These are phyloP conservation scores for Cephalopachus bancanus DNA, from an alignment of 2,797 vertebrate species.

Conservation along the genomic window DNA sequence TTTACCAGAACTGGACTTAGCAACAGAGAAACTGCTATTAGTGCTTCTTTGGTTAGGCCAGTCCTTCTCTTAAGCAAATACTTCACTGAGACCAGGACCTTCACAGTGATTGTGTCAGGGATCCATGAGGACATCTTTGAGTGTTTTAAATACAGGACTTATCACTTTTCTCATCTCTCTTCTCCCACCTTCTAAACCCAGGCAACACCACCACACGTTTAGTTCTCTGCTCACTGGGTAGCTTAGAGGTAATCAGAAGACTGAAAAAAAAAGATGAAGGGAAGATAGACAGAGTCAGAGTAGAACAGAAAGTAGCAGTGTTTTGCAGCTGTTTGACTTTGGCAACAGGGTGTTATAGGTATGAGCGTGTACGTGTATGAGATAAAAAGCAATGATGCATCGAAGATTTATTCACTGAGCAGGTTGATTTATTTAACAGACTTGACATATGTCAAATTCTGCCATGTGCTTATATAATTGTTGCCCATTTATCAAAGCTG, in stretches of 20 bases:
- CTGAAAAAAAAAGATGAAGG: background rate
- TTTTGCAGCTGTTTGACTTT: constrained; percentile 71
- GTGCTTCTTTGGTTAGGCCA: constrained; percentile 83
- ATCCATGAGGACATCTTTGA: constrained; percentile 76
- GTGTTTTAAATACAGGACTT: constrained; percentile 80
- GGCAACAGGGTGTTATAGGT: constrained; percentile 44
- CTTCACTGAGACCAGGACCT: constrained; percentile 68
- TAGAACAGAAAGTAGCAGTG: constrained; percentile 52
- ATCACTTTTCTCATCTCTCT: constrained; percentile 47
- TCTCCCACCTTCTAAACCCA: constrained; percentile 40
- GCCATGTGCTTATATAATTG: constrained; percentile 88
- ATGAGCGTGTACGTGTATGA: background rate
- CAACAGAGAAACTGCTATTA: constrained; percentile 82
- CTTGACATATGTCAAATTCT: constrained; percentile 87
- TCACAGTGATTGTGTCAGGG: constrained; percentile 60
- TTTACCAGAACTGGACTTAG: constrained; percentile 81
- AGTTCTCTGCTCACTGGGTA: constrained; percentile 48
- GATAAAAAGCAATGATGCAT: constrained; percentile 84
- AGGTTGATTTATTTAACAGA: constrained; percentile 89
- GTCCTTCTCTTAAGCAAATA: constrained; percentile 85
- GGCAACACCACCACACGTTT: constrained; percentile 20
- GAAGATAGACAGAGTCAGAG: background rate
- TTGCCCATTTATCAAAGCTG: constrained; percentile 86
- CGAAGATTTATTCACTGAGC: constrained; percentile 88
- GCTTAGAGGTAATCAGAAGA: constrained; percentile 69